A percentile compares a stretch with the other conserved stretches of the same genome.
Conservation (phyloP, 2,797 vertebrate genomes). For the Enteromius argenteus region DNA sequence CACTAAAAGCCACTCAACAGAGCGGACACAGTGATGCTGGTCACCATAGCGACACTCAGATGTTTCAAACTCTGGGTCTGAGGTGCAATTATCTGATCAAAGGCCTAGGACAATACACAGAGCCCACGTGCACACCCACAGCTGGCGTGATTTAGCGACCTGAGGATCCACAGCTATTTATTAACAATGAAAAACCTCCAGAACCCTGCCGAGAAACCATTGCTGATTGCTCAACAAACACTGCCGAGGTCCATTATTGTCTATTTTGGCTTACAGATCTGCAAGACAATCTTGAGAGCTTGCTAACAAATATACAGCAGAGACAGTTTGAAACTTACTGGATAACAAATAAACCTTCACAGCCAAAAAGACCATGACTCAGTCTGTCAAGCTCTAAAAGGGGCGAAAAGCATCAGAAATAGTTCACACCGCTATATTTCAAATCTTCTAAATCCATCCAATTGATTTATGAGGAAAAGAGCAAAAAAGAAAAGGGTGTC, state of each 20-base stretch:
- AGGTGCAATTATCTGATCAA: constrained; percentile 84
- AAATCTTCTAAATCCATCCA: background rate
- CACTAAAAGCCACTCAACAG: constrained; percentile 68
- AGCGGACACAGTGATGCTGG: constrained; percentile 66
- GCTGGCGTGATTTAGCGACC: constrained; percentile 63
- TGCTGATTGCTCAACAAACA: constrained; percentile 18
- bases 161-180: constrained; percentile 54
- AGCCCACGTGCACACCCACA: constrained; percentile 68
- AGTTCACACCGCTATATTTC: background rate
- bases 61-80: constrained; percentile 73
- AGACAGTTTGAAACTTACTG: background rate
- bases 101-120: constrained; percentile 70
- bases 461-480: background rate
- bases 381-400: background rate
- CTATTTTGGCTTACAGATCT: constrained; percentile 1
- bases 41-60: constrained; percentile 78
- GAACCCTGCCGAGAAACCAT: constrained; percentile 25
- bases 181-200: constrained; percentile 21
- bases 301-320: background rate
- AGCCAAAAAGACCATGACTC: background rate
- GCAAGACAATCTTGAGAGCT: background rate
- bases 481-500: background rate
- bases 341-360: background rate
- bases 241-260: background rate
- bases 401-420: background rate